phyloP scores from a whole-genome alignment of 2,888 invertebrate species.

The Zootermopsis nevadensis region DNA sequence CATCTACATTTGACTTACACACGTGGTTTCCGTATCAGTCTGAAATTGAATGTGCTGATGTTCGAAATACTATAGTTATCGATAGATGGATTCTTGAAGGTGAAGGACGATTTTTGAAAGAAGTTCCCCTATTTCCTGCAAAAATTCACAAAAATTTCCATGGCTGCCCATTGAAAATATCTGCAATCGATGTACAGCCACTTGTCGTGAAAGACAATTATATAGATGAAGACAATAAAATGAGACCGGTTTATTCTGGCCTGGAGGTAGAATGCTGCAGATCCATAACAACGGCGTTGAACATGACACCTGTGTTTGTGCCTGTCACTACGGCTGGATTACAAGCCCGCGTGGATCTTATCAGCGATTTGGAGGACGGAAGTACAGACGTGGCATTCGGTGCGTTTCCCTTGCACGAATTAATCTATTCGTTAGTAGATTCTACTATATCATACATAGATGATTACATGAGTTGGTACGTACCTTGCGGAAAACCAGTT shows the following conservation, averaged over 20 bases:
- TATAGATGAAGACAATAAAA: not conserved
- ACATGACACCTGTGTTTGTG: not conserved
- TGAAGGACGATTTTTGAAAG: not conserved
- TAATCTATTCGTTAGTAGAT: not conserved
- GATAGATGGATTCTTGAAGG: not conserved
- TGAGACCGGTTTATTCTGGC: not conserved
- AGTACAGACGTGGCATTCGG: conserved; percentile 28
- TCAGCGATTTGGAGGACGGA: not conserved
- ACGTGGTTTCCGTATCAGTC: conserved; percentile 18
- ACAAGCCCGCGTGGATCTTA: not conserved
- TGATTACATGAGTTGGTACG: conserved; percentile 1
- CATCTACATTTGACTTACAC: not conserved
- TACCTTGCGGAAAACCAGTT: conserved; percentile 4
- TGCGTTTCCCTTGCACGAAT: conserved; percentile 1
- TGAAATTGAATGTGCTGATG: not conserved
- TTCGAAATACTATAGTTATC: not conserved
- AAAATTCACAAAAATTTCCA: conserved; percentile 9
- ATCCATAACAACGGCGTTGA: not conserved
- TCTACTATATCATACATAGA: conserved; percentile 18
- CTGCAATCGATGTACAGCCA: conserved; percentile 1
- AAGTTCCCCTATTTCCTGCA: not conserved
- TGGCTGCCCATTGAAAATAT: conserved; percentile 18
- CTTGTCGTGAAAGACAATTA: not conserved
- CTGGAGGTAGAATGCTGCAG: not conserved
- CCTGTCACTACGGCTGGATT: not conserved